These are phyloP conservation scores for Mormyrops attenuatus DNA, from an alignment of 2,797 vertebrate species.

Conservation along the genomic window DNA sequence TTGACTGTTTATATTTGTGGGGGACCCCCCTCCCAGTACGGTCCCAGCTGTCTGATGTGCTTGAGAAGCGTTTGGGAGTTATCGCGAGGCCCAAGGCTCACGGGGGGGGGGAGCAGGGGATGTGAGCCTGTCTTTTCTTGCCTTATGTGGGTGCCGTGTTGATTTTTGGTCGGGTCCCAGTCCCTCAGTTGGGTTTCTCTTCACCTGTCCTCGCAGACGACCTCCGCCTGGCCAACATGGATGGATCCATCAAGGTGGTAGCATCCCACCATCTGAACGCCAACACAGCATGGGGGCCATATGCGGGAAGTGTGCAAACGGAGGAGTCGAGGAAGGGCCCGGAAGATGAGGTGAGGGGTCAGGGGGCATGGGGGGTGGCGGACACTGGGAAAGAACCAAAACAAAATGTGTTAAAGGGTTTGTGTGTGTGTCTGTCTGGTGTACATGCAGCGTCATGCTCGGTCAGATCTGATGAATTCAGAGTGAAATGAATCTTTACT, in stretches of 20 bases:
- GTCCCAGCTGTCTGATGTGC: neutral
- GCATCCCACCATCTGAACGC: conserved; percentile 54
- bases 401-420: neutral
- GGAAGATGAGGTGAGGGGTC: conserved; percentile 32
- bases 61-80: neutral
- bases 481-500: neutral
- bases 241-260: conserved; percentile 53
- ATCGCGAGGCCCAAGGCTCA: neutral
- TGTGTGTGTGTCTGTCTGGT: conserved; percentile 14
- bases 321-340: conserved; percentile 34
- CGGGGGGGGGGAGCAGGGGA: neutral
- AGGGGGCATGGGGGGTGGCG: neutral
- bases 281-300: conserved; percentile 82
- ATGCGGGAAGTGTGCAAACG: conserved; percentile 70
- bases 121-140: neutral
- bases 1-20: neutral
- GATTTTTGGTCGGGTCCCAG: neutral
- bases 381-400: neutral
- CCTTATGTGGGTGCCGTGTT: neutral
- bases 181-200: neutral
- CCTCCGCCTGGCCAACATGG: conserved; percentile 58
- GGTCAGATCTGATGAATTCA: neutral
- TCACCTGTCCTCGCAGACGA: conserved; percentile 60
- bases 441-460: neutral
- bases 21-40: neutral